phyloP scores from a whole-genome alignment of 2,797 vertebrate species.

The Enteromius unitaeniatus region DNA sequence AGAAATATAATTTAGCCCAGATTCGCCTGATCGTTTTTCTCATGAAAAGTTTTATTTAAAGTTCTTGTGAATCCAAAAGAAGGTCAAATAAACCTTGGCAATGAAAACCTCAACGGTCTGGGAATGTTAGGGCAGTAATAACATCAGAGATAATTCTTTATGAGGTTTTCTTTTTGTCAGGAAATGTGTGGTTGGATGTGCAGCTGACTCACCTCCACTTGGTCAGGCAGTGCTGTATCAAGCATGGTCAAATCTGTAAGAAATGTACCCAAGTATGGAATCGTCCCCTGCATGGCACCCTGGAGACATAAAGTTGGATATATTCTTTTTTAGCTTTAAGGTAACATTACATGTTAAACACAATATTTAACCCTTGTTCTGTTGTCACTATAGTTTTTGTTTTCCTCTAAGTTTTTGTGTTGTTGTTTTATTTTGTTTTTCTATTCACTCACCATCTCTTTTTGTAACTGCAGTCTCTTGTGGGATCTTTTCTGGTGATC shows the following conservation, averaged over 20 bases:
- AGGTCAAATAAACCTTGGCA: conserved; percentile 34
- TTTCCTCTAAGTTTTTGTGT: background rate
- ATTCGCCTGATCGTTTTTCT: conserved; percentile 14
- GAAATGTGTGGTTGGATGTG: background rate
- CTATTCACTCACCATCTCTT: conserved; percentile 84
- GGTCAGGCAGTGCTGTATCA: conserved; percentile 91
- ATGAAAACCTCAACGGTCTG: conserved; percentile 6
- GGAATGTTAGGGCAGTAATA: conserved; percentile 24
- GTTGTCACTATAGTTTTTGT: background rate
- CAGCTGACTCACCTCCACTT: conserved; percentile 81
- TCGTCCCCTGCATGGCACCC: conserved; percentile 95
- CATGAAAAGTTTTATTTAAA: background rate
- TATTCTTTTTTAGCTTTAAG: background rate
- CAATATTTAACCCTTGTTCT: background rate
- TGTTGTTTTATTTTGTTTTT: background rate
- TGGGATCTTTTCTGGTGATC: conserved; percentile 95
- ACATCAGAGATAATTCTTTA: conserved; percentile 6
- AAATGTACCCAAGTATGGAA: conserved; percentile 94
- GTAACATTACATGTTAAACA: background rate
- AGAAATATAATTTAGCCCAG: conserved; percentile 59
- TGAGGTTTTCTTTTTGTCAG: background rate
- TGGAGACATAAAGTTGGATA: conserved; percentile 58
- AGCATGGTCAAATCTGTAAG: conserved; percentile 93
- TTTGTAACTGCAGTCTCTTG: conserved; percentile 90
- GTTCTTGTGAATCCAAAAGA: conserved; percentile 8